These are phyloP conservation scores for Palythoa heliodiscus DNA, from an alignment of 92 coral and sea anemone genomes.

Conservation along the genomic window DNA sequence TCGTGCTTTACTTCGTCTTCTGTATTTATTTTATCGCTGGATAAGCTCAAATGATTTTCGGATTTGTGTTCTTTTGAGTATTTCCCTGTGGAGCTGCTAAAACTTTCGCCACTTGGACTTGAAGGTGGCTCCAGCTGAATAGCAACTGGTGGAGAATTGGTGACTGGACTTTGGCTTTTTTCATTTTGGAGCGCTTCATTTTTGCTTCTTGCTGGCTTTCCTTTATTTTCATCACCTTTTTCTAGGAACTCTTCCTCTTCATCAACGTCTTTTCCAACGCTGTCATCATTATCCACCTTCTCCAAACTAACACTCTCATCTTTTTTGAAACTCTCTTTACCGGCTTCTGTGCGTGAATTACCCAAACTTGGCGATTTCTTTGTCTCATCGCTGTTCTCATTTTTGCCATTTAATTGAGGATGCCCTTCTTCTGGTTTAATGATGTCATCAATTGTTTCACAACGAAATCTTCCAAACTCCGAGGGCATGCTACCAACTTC, in stretches of 20 bases:
- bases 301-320: not conserved
- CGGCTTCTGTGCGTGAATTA: not conserved
- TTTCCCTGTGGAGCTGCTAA: not conserved
- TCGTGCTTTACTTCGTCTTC: slow-evolving; percentile 37
- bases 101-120: slow-evolving; percentile 46
- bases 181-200: not conserved
- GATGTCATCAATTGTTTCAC: slow-evolving; percentile 2
- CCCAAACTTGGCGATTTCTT: not conserved
- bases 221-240: not conserved
- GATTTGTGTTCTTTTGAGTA: not conserved
- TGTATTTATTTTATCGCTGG: not conserved
- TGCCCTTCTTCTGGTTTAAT: not conserved
- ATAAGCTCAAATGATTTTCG: not conserved
- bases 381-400: slow-evolving; percentile 18
- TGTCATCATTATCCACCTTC: not conserved
- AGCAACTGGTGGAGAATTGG: not conserved
- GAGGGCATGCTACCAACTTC: not conserved
- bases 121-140: slow-evolving; percentile 39
- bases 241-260: not conserved
- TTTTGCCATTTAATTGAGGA: not conserved
- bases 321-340: slow-evolving; percentile 10
- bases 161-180: not conserved
- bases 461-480: slow-evolving; percentile 17
- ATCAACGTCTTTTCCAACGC: not conserved
- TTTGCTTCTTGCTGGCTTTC: not conserved